A percentile compares a stretch with the other conserved stretches of the same genome.
Conservation (phyloP, 2,113 vertebrate genomes). For the Vidua chalybeata region DNA sequence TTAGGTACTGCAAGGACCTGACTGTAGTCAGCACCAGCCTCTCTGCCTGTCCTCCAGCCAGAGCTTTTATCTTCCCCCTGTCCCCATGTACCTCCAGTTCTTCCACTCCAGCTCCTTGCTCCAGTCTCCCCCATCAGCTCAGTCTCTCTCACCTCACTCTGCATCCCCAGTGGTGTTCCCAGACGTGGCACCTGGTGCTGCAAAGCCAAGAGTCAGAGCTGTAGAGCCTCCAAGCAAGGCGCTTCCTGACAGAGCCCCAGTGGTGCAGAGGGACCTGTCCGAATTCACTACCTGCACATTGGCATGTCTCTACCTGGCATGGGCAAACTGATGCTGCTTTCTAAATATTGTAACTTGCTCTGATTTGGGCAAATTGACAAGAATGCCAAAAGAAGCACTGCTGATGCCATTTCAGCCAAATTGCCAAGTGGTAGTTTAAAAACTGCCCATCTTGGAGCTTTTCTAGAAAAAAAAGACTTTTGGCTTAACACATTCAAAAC, state of each 20-base stretch:
- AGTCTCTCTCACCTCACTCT: neutral
- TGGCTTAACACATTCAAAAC: neutral
- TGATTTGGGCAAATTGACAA: neutral
- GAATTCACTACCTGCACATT: accelerated
- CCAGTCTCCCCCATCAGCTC: neutral
- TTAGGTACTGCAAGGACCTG: neutral
- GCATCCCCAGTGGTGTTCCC: accelerated
- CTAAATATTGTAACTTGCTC: neutral
- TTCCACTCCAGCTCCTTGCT: neutral
- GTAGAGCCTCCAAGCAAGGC: neutral
- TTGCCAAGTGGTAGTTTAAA: neutral
- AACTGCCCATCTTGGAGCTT: neutral
- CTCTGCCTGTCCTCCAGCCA: neutral
- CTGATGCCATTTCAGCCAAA: neutral
- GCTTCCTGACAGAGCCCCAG: neutral
- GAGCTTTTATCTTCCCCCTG: accelerated
- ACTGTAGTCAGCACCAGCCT: neutral
- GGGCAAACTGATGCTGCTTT: neutral
- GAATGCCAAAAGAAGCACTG: neutral
- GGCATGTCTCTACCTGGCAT: too few species aligned
- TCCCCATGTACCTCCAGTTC: neutral
- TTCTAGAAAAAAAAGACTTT: neutral
- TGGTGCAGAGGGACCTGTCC: neutral
- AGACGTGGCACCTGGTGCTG: neutral
- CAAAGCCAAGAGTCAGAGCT: neutral